These are phyloP conservation scores for Norana najaformis DNA, from an alignment of 2,888 invertebrate species.

Conservation along the genomic window DNA sequence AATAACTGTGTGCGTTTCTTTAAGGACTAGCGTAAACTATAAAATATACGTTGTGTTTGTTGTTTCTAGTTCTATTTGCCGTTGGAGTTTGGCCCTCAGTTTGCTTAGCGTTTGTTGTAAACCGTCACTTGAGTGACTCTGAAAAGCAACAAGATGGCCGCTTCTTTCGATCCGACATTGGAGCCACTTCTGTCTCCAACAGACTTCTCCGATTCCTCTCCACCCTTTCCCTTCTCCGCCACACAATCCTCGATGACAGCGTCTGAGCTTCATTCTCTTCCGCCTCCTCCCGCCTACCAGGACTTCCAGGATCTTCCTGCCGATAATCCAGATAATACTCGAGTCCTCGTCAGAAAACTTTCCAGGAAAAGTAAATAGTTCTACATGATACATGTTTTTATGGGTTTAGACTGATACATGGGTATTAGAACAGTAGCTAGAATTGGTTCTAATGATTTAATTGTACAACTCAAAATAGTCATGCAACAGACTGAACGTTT, in stretches of 20 bases:
- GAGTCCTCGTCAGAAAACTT: conserved; percentile 24
- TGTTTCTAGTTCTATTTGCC: neutral
- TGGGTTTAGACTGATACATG: neutral
- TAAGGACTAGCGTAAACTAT: too few relatives aligned
- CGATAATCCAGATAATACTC: neutral
- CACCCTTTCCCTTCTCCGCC: neutral
- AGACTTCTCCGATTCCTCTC: neutral
- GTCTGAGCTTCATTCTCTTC: neutral
- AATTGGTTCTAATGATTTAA: neutral
- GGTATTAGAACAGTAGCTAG: neutral
- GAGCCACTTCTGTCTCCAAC: neutral
- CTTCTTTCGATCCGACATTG: neutral
- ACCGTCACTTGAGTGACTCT: neutral
- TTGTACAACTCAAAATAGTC: neutral
- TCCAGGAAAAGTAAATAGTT: conserved; percentile 10
- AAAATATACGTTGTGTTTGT: too few relatives aligned
- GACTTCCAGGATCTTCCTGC: neutral
- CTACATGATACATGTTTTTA: neutral
- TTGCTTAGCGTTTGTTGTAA: neutral
- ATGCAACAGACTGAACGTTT: neutral
- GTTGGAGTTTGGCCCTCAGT: neutral
- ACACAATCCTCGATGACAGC: neutral
- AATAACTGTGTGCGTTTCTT: too few relatives aligned
- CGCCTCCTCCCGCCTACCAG: neutral
- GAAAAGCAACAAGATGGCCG: neutral